A percentile compares a stretch with the other conserved stretches of the same genome.
These are phyloP conservation scores for Physeter macrocephalus DNA, from an alignment of 2,113 vertebrate genomes.

Conservation along the genomic window DNA sequence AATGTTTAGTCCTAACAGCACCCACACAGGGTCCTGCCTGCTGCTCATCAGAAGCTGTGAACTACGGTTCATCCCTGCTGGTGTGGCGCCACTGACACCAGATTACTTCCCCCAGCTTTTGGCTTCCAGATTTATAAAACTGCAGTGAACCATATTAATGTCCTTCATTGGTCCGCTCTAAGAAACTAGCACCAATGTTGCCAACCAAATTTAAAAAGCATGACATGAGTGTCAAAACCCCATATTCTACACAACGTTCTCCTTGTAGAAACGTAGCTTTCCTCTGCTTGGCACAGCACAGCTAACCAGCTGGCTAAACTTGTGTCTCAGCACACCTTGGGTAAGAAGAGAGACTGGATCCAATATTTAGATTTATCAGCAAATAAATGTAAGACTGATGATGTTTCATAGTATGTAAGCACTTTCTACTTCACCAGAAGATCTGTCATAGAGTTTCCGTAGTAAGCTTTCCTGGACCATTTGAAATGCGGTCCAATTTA, in stretches of 20 bases:
- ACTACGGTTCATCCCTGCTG: neutral
- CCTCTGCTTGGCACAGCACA: neutral
- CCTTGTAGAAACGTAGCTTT: neutral
- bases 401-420: neutral
- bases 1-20: neutral
- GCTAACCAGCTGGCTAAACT: neutral
- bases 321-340: neutral
- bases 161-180: neutral
- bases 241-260: neutral
- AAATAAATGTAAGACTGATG: neutral
- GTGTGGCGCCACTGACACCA: neutral
- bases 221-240: neutral
- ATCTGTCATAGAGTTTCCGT: neutral
- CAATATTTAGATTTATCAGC: neutral
- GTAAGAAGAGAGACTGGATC: neutral
- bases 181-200: neutral
- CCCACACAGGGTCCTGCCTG: accelerated
- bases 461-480: neutral
- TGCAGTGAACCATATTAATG: neutral
- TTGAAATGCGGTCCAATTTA: neutral
- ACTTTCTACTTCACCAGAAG: neutral
- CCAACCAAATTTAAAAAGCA: neutral
- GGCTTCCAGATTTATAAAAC: neutral
- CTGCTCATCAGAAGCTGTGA: neutral
- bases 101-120: neutral